Base-by-base conservation (phyloP, 64 coral and sea anemone species). In the Montipora cactus region DNA sequence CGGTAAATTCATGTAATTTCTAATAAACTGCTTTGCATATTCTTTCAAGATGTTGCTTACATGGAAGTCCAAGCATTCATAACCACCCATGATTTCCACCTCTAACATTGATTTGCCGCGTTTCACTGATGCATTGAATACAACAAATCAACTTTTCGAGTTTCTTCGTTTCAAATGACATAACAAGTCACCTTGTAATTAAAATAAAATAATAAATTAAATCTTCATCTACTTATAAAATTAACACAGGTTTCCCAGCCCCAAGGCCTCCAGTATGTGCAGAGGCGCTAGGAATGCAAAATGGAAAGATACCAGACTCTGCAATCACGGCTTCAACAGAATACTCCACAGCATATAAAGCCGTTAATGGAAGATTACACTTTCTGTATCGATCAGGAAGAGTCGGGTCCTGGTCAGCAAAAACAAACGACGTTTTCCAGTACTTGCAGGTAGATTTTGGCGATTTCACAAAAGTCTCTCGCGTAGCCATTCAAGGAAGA, bases 401-500 rank as follows among this genome's bases (percentile, higher is more conserved):
- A 16, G 13, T 9, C 16, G 88, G 88, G 12, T 22, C 88, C 22
- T 90, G 88, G 88, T 1, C 18, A 4, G 75, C 88, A 5, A 16
- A 12, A 67, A 14, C 0, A 21, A 90, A 79, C 44, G 76, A 90
- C 37, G 75, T 49, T 21, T 74, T 21, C 10, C 87, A 89, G 18
- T 89, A 47, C 7, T 74, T 89, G 15, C 83, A 87, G 51, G 58
- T 76, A n/a, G 18, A 76, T 28, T 61, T 74, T 74, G 88, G 88
- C 48, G 19, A 79, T 16, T 77, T 50, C 59, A 66, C 3, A n/a
- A 90, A 90, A 45, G 53, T 90, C 0, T 37, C 88, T 21, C 88
- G 88, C 0, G 88, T 90, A 4, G 22, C 76, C 19, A 90, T 18
- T 62, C 88, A 90, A n/a, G 88, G 88, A 64, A 59, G 88, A 77